Base-by-base conservation (phyloP, 2,113 vertebrate species). In the Mobula hypostoma region DNA sequence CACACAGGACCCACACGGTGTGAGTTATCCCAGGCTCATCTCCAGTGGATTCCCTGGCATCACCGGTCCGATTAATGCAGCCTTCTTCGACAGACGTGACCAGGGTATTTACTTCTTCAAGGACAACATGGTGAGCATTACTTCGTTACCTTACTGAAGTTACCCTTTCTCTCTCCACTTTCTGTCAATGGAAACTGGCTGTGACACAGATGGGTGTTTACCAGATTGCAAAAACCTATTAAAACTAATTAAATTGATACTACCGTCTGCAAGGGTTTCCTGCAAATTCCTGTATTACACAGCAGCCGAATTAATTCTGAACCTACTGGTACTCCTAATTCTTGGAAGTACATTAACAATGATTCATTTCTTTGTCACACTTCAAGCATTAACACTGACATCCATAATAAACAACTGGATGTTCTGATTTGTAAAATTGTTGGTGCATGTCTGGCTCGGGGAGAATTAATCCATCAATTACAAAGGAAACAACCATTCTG, bases 1-100 rank as follows among this genome's bases (percentile, higher is more conserved):
- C 94, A 82, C 94, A 8, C 56, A 82, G 94, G 94, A 82, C 78
- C 56, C 77, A 0, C 94, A 7, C 0, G 94, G 94, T 7, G 77
- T 94, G 21, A 27, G 94, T 7, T 94, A 82, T 48, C 94, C 94
- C 94, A 94, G 66, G 29, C 94, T 78, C 77, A 94, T 94, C 94
- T 82, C 94, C 61, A 68, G 63, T 21, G 94, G 94, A 15, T 94
- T 94, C 94, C 94, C 94, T 29, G 82, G 82, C 8, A 76, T 94
- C 14, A n/a, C 94, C 58, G 82, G 63, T 0, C 94, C 94, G 0
- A 85, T 94, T n/a, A 82, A 94, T 21, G 66, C 94, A 0, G 94
- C 94, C 56, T 94, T 82, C 94, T 94, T 82, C 14, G 94, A 94
- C 94, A 63, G 77, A 66, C 94, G 94, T 15, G 94, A 94, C 27